Percentiles rank a stretch among this genome's conserved stretches.
Evolutionary conservation across 1,140 invertebrate genomes (phyloP).

Genomic region (Nephotettix cincticeps): DNA sequence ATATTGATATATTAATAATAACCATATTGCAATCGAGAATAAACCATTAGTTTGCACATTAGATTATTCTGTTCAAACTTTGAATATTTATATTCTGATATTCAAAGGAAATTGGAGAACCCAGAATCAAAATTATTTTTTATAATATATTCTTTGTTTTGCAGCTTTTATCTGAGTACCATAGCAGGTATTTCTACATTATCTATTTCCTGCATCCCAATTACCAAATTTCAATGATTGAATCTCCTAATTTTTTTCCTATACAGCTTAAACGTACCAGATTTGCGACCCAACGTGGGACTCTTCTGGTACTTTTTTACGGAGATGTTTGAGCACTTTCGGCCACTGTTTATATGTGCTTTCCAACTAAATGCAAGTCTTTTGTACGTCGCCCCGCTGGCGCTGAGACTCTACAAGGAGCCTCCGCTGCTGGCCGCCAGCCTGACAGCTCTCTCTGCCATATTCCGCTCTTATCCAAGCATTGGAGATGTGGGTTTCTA

Average conservation of each 20-base stretch:
- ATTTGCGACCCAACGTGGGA: constrained; percentile 95
- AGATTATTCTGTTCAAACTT: no score
- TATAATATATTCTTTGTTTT: no score
- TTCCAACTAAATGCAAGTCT: constrained; percentile 96
- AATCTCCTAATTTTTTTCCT: neutral
- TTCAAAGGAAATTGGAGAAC: no score
- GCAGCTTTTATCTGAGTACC: no score
- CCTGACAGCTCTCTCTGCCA: constrained; percentile 78
- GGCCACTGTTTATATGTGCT: constrained; percentile 90
- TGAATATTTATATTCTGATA: no score
- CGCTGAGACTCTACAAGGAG: constrained; percentile 81
- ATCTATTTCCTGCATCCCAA: no score
- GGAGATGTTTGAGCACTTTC: constrained; percentile 99
- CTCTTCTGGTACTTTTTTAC: constrained; percentile 99
- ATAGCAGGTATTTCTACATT: no score
- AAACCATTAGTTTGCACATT: no score
- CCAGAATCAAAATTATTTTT: no score
- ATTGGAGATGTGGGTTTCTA: constrained; percentile 94
- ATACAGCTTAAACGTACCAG: constrained; percentile 82
- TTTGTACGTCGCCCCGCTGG: constrained; percentile 85
- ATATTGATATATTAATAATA: no score
- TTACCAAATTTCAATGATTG: no score
- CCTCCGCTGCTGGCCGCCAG: constrained; percentile 84
- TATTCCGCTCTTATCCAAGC: constrained; percentile 97
- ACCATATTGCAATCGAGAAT: no score